Conservation (phyloP, 1,140 invertebrate genomes). For the Caenorhabditis latens region DNA sequence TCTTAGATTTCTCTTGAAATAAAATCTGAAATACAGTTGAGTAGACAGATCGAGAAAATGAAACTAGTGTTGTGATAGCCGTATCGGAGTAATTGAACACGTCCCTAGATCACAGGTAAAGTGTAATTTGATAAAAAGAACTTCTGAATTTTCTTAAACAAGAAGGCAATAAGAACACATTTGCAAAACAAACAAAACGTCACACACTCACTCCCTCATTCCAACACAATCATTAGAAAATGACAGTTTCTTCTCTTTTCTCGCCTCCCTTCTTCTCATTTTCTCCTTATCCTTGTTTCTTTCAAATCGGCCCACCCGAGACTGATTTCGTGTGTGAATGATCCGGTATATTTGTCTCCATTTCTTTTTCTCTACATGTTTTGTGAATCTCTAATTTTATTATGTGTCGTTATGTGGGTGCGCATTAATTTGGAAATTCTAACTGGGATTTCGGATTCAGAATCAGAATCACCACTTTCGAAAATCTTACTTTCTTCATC, state of each 20-base stretch:
- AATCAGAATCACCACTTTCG: too few species aligned
- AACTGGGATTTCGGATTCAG: too few species aligned
- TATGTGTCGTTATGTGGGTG: constrained; percentile 2
- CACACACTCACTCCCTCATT: not conserved
- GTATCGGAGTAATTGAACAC: too few species aligned
- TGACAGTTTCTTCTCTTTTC: constrained; percentile 11
- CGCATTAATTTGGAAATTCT: not conserved
- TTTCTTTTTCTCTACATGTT: constrained; percentile 9
- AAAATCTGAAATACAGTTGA: too few species aligned
- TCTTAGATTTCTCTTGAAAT: too few species aligned
- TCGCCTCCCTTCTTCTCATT: not conserved
- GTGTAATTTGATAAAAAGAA: too few species aligned
- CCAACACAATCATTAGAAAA: not conserved
- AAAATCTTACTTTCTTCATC: too few species aligned
- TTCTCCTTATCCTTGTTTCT: not conserved
- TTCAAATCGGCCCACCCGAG: not conserved
- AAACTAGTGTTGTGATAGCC: too few species aligned
- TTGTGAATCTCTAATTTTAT: constrained; percentile 36
- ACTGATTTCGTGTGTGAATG: constrained; percentile 8
- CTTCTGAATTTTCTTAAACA: too few species aligned
- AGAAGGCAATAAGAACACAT: not conserved
- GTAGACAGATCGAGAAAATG: too few species aligned
- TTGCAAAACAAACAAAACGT: constrained; percentile 33
- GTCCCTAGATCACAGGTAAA: too few species aligned
- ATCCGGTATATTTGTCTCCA: constrained; percentile 5